Conservation (phyloP, 2,797 vertebrate species). For the Danio tinwini region DNA sequence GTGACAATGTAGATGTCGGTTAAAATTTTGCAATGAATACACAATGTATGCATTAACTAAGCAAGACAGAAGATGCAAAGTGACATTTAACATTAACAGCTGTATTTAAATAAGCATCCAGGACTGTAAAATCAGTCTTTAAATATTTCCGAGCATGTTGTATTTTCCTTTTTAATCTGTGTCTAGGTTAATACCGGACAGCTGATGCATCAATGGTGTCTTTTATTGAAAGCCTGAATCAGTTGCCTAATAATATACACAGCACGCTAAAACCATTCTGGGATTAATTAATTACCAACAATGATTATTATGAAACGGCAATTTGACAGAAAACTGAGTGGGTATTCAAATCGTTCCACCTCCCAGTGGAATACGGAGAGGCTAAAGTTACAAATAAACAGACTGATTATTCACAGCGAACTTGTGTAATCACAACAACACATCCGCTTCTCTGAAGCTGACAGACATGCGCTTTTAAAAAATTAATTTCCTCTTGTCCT, state of each 20-base stretch:
- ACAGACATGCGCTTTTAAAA: slow-evolving; percentile 74
- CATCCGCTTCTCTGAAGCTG: slow-evolving; percentile 68
- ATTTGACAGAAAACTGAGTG: slow-evolving; percentile 35
- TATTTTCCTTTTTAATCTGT: background rate
- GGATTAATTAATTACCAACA: slow-evolving; percentile 26
- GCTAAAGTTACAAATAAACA: slow-evolving; percentile 52
- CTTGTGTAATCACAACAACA: slow-evolving; percentile 51
- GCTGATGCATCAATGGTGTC: background rate
- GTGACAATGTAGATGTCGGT: no score
- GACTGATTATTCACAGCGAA: slow-evolving; percentile 48
- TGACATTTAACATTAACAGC: background rate
- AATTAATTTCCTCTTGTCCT: slow-evolving; percentile 81
- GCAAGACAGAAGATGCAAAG: background rate
- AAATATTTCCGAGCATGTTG: no score
- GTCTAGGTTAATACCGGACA: background rate
- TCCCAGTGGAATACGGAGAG: slow-evolving; percentile 24
- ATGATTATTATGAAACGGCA: slow-evolving; percentile 26
- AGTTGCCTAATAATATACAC: slow-evolving; percentile 1
- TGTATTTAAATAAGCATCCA: background rate
- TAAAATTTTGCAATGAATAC: no score
- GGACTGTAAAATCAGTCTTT: background rate
- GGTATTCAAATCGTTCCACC: slow-evolving; percentile 19
- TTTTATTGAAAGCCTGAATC: background rate
- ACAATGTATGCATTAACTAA: background rate
- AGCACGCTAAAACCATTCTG: slow-evolving; percentile 21